Percentiles rank a stretch among this genome's conserved stretches.
These are phyloP conservation scores for Aphelinus certus DNA, from an alignment of 1,140 invertebrate genomes.

Conservation along the genomic window DNA sequence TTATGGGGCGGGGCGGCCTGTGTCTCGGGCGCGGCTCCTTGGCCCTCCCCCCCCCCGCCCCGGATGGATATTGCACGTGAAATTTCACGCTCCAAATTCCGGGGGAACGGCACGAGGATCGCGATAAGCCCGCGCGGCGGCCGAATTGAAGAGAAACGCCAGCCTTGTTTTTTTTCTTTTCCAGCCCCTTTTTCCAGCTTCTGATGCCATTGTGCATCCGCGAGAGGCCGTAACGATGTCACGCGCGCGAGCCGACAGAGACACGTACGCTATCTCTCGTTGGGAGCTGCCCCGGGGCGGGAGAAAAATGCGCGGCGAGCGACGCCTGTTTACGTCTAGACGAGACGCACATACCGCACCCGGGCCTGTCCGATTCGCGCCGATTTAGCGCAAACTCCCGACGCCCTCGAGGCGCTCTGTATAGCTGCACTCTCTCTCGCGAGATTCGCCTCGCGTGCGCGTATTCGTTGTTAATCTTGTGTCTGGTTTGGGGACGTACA, in stretches of 20 bases:
- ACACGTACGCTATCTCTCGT: no score
- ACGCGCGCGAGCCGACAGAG: neutral
- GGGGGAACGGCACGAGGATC: conserved; percentile 9
- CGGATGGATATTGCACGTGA: conserved; percentile 33
- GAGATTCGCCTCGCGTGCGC: no score
- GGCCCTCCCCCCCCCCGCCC: neutral
- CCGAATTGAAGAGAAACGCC: neutral
- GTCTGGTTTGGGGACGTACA: no score
- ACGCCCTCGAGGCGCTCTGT: no score
- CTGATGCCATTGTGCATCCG: conserved; percentile 24
- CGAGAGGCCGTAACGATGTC: conserved; percentile 28
- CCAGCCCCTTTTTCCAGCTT: neutral
- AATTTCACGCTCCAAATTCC: conserved; percentile 41
- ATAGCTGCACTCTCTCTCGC: no score
- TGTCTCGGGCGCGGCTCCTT: neutral
- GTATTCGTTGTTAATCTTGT: no score
- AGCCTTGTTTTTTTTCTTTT: conserved; percentile 1
- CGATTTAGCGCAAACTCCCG: no score
- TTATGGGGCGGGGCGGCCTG: conserved; percentile 29
- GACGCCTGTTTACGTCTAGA: conserved; percentile 27
- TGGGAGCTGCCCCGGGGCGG: no score
- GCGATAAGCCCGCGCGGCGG: conserved; percentile 31
- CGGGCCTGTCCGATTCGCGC: neutral
- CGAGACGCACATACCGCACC: neutral
- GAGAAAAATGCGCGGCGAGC: neutral